Conservation (phyloP, 2,113 vertebrate species). For the Platichthys flesus region DNA sequence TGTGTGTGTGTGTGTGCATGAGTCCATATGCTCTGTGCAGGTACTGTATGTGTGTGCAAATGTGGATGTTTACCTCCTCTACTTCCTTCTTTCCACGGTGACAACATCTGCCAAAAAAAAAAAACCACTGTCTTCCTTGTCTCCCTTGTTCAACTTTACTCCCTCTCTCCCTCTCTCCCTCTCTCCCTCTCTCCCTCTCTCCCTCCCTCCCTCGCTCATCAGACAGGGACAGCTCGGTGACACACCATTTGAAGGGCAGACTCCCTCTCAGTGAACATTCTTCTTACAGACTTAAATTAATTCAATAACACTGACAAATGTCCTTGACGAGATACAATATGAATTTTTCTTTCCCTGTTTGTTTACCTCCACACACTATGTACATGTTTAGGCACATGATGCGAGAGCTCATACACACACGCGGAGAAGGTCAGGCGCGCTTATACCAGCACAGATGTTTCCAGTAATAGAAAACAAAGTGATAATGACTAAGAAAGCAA, state of each 20-base stretch:
- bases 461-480: slow-evolving; percentile 35
- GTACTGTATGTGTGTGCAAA: slow-evolving; percentile 8
- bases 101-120: slow-evolving; percentile 64
- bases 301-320: slow-evolving; percentile 65
- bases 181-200: background rate
- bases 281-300: slow-evolving; percentile 63
- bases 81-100: slow-evolving; percentile 40
- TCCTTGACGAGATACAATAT: slow-evolving; percentile 62
- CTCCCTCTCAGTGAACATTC: slow-evolving; percentile 50
- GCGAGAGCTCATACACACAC: background rate
- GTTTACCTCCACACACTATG: slow-evolving; percentile 12
- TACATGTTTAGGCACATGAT: slow-evolving; percentile 5
- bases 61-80: slow-evolving; percentile 40
- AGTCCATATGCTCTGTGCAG: slow-evolving; percentile 36
- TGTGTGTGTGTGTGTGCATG: background rate
- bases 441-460: slow-evolving; percentile 45
- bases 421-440: slow-evolving; percentile 9
- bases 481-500: slow-evolving; percentile 41
- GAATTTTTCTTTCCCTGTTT: slow-evolving; percentile 55
- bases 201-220: background rate
- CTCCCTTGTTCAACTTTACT: background rate
- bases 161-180: background rate
- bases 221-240: slow-evolving; percentile 63
- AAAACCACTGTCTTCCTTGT: slow-evolving; percentile 15
- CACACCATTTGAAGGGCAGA: slow-evolving; percentile 70